Conservation (phyloP, 2,888 invertebrate genomes). For the Papilio demoleus region DNA sequence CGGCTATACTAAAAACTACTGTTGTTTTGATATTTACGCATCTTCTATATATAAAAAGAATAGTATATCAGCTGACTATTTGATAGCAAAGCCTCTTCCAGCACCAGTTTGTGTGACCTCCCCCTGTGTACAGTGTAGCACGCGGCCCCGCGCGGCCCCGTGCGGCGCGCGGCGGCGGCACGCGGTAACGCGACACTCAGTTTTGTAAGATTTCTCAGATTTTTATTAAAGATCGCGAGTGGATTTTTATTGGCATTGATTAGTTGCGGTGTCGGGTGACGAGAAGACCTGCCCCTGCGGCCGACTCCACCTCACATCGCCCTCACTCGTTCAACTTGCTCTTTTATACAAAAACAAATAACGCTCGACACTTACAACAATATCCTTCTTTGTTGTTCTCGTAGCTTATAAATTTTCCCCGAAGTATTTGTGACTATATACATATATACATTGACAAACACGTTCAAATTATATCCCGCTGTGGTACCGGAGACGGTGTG, state of each 20-base stretch:
- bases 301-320: background rate
- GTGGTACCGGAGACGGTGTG: background rate
- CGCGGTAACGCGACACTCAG: conserved; percentile 20
- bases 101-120: background rate
- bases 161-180: background rate
- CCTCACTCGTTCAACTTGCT: background rate
- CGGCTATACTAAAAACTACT: no score
- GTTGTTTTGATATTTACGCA: no score
- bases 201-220: conserved; percentile 30
- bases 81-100: conserved; percentile 1
- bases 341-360: background rate
- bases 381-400: background rate
- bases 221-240: conserved; percentile 36
- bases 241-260: conserved; percentile 33
- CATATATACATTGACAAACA: background rate
- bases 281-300: conserved; percentile 12
- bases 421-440: background rate
- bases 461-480: background rate
- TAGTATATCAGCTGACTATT: no score
- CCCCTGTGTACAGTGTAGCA: background rate
- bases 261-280: conserved; percentile 35
- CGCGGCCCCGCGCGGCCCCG: background rate
- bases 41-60: no score
- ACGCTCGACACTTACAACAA: background rate
- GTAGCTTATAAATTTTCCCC: no score